A percentile compares a stretch with the other conserved stretches of the same genome.
These are phyloP conservation scores for Corythucha ciliata DNA, from an alignment of 2,888 invertebrate species.

Conservation along the genomic window DNA sequence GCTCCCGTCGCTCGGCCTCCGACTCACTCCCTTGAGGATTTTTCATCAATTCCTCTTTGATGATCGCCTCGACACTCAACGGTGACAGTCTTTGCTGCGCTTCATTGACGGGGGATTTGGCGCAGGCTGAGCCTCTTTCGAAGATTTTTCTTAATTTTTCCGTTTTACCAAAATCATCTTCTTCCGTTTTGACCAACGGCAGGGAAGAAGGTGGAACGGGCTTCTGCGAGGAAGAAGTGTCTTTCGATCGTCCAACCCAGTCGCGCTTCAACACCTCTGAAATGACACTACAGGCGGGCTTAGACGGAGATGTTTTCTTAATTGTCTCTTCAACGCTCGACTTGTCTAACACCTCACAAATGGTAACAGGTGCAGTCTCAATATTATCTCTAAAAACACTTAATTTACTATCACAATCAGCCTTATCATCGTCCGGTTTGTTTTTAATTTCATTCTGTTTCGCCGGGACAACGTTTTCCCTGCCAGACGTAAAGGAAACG, in stretches of 20 bases:
- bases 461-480: conserved; percentile 6
- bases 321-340: conserved; percentile 7
- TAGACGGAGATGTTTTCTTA: conserved; percentile 9
- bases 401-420: conserved; percentile 30
- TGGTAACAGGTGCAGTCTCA: conserved; percentile 7
- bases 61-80: background rate
- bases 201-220: background rate
- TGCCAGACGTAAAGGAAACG: no score
- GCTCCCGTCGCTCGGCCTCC: conserved; percentile 33
- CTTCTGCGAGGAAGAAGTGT: conserved; percentile 6
- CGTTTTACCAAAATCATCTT: conserved; percentile 8
- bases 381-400: conserved; percentile 24
- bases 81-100: background rate
- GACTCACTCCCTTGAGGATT: conserved; percentile 26
- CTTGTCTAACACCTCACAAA: conserved; percentile 22
- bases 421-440: no score
- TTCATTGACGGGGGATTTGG: no score
- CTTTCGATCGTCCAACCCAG: conserved; percentile 22
- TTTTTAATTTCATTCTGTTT: conserved; percentile 22
- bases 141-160: conserved; percentile 19
- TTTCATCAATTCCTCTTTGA: conserved; percentile 10
- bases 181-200: conserved; percentile 2
- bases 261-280: conserved; percentile 28
- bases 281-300: conserved; percentile 24
- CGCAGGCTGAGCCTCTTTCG: no score